Conservation (phyloP, 2,113 vertebrate genomes). For the Paradoxurus hermaphroditus region DNA sequence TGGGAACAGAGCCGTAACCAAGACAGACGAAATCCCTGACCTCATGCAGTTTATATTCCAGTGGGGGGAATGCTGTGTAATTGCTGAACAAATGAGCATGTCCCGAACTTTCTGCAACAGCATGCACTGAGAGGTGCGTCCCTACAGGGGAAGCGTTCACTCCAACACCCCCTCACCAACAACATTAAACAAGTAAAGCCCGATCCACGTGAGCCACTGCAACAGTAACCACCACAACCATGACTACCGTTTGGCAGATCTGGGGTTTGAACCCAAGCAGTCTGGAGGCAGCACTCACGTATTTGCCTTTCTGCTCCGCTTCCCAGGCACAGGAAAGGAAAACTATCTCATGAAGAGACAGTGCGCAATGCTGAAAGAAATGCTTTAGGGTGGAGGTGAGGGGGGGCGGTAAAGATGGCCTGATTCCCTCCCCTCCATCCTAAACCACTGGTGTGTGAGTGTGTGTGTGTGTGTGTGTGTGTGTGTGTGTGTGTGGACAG, state of each 20-base stretch:
- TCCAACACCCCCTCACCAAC: neutral
- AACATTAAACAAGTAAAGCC: neutral
- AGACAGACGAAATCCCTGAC: neutral
- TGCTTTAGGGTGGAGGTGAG: neutral
- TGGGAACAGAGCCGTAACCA: neutral
- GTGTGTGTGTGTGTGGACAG: neutral
- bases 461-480: neutral
- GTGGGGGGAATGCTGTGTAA: neutral
- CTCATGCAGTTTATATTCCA: neutral
- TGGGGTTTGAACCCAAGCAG: neutral
- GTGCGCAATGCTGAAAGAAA: neutral
- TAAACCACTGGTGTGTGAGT: neutral
- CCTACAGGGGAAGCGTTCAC: neutral
- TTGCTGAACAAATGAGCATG: neutral
- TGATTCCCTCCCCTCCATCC: neutral
- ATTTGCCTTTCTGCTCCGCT: neutral
- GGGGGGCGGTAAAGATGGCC: neutral
- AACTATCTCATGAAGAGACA: neutral
- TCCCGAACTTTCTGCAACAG: neutral
- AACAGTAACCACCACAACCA: neutral
- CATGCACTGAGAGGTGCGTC: fast-evolving
- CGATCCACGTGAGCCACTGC: no score
- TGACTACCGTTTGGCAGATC: no score
- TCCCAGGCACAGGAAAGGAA: neutral
- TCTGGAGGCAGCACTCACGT: neutral